These are phyloP conservation scores for Piscicola geometra DNA, from an alignment of 2,888 invertebrate genomes.

Conservation along the genomic window DNA sequence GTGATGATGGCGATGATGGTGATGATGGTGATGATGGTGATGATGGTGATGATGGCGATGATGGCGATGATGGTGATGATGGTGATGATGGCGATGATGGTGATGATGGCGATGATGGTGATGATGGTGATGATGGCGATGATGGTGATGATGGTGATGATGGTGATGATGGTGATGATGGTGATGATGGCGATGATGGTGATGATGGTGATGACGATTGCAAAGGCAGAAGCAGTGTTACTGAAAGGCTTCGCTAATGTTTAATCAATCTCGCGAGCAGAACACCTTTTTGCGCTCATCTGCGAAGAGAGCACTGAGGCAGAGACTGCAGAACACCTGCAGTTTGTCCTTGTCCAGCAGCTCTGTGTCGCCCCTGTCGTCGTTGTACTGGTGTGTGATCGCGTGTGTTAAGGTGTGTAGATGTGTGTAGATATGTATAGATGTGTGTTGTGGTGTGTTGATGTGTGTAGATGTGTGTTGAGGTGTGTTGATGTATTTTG, in stretches of 20 bases:
- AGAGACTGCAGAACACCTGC: background rate
- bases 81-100: background rate
- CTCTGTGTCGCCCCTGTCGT: background rate
- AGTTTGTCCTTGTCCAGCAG: background rate
- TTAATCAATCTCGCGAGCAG: too few species aligned
- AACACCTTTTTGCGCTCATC: background rate
- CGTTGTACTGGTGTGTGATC: too few species aligned
- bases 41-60: background rate
- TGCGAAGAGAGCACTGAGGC: slow-evolving; percentile 1
- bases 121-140: background rate
- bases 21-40: background rate
- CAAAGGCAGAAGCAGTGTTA: too few species aligned
- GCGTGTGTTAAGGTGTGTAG: too few species aligned
- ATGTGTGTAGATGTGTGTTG: too few species aligned
- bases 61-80: background rate
- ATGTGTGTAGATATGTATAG: too few species aligned
- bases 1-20: background rate
- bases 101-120: background rate
- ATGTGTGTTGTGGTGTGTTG: too few species aligned
- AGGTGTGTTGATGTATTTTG: too few species aligned
- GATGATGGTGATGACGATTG: too few species aligned
- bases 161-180: background rate
- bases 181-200: too few species aligned
- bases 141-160: slow-evolving; percentile 1
- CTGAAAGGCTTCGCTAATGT: too few species aligned